A percentile compares a stretch with the other conserved stretches of the same genome.
Evolutionary conservation across 2,113 vertebrate species (phyloP).

Genomic region (Pionites leucogaster): DNA sequence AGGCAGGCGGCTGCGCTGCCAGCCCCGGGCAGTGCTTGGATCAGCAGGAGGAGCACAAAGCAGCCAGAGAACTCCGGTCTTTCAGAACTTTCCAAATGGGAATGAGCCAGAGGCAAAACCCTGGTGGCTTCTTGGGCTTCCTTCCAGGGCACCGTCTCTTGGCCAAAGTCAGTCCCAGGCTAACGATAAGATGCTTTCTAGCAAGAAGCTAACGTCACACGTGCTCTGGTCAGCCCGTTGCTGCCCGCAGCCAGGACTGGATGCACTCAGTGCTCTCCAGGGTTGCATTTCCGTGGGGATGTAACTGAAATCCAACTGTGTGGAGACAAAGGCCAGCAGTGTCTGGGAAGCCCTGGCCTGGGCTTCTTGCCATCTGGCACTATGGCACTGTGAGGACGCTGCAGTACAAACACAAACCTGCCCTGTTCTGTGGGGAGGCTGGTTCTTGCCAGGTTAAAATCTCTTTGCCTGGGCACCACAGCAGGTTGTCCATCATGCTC

Average conservation of each 20-base stretch:
- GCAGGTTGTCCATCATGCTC: background rate
- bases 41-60: background rate
- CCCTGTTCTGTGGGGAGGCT: background rate
- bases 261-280: background rate
- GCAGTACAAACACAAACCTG: background rate
- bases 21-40: background rate
- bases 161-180: background rate
- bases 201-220: background rate
- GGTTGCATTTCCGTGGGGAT: background rate
- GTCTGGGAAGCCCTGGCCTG: background rate
- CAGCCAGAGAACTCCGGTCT: background rate
- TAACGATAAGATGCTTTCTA: background rate
- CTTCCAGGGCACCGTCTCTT: background rate
- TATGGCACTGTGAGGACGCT: background rate
- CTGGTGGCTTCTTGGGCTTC: slow-evolving; percentile 22
- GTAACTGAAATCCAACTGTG: background rate
- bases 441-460: background rate
- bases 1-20: background rate
- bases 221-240: background rate
- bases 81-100: background rate
- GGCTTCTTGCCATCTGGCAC: background rate
- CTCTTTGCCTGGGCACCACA: background rate
- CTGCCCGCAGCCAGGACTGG: background rate
- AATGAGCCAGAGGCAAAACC: slow-evolving; percentile 21
- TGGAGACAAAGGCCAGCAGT: background rate